Evolutionary conservation across 2,113 vertebrate species (phyloP), one percentile per base, ranked within the genome.

Genomic region (Lampris incognitus): DNA sequence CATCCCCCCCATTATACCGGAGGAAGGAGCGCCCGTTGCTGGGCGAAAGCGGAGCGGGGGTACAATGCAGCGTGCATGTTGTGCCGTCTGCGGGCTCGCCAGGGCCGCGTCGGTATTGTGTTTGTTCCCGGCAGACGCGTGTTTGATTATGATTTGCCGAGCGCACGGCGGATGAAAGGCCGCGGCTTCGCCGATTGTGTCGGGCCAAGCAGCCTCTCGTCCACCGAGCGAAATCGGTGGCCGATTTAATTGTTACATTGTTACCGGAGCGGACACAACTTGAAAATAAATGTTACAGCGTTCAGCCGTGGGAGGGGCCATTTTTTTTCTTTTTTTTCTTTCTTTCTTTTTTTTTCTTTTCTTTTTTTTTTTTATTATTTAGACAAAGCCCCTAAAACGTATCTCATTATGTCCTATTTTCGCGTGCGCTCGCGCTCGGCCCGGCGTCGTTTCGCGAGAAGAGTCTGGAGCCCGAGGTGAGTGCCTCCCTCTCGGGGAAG

Each of bases 401-500:
- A 44, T n/a, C 48, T 65, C 46, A 2, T 86, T 72, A 60, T 64
- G 24, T 67, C 2, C 54, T 57, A 51, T 59, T 11, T 67, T 55
- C 71, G 39, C 56, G 78, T 82, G 76, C 67, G 83, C 59, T 83
- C 84, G 76, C 40, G 54, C 10, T 39, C 24, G 70, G 85, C 58
- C 68, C 84, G 81, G 87, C 84, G 89, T 89, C 88, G 89, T 91
- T 79, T 91, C 91, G 87, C 83, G 81, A 24, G 24, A 0, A 24
- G 24, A 24, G 84, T 88, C 82, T 52, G 51, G 24, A 68, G 87
- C 88, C 82, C 86, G 90, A 87, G 91, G 86, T 85, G 88, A 88
- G 83, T 89, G 91, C 91, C 91, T 91, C 92, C 91, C 91, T 92
- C 89, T 91, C 89, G 91, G 91, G 92, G 88, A 91, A 91, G 92